Conservation (phyloP, 2,888 invertebrate genomes). For the Tetramorium bicarinatum region DNA sequence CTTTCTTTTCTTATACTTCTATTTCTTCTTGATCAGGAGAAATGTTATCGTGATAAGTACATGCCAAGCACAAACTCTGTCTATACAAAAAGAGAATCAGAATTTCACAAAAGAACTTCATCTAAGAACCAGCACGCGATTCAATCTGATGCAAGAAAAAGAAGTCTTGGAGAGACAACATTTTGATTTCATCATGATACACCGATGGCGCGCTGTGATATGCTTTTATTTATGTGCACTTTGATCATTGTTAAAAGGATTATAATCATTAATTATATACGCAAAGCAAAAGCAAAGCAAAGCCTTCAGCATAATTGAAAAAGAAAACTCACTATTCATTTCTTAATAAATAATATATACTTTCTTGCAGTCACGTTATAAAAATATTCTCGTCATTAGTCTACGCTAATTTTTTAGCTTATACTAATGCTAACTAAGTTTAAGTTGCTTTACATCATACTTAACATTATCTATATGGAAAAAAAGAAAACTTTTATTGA, state of each 20-base stretch:
- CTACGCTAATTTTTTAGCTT: neutral
- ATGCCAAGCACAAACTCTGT: slow-evolving; percentile 35
- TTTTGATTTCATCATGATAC: slow-evolving; percentile 32
- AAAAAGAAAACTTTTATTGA: neutral
- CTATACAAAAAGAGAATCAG: slow-evolving; percentile 34
- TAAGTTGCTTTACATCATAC: neutral
- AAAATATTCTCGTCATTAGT: neutral
- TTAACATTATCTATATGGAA: neutral
- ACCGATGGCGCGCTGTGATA: neutral
- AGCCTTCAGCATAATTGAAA: neutral
- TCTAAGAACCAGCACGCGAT: slow-evolving; percentile 28
- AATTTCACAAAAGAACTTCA: slow-evolving; percentile 46
- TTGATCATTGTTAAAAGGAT: neutral
- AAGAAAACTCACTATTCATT: neutral
- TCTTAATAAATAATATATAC: neutral
- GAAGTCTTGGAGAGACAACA: neutral
- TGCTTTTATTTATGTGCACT: neutral
- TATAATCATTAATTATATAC: neutral
- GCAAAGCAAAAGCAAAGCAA: neutral
- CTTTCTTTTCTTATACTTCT: slow-evolving; percentile 20
- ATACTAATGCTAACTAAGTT: too few relatives aligned
- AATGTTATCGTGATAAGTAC: slow-evolving; percentile 45
- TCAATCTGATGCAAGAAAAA: slow-evolving; percentile 13
- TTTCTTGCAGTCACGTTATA: neutral
- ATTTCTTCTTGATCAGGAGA: slow-evolving; percentile 39